Conservation (phyloP, 1,140 invertebrate genomes). For the Pogonus chalceus region DNA sequence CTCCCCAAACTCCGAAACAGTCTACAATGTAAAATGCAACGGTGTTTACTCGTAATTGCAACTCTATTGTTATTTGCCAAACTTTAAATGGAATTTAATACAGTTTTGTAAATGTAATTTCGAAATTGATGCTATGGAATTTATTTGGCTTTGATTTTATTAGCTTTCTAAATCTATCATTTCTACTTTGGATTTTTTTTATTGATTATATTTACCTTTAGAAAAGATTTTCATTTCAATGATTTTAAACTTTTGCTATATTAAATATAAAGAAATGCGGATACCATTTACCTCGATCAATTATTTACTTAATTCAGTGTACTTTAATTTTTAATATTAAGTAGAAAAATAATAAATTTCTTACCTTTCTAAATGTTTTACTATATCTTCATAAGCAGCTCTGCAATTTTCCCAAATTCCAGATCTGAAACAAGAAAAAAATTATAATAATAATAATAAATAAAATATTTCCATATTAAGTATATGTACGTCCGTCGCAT, state of each 20-base stretch:
- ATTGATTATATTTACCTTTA: not conserved
- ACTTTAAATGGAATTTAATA: not conserved
- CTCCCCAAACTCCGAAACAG: no score
- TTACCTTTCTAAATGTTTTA: slow-evolving; percentile 86
- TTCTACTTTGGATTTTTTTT: slow-evolving; percentile 14
- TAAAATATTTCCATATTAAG: no score
- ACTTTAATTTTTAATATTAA: no score
- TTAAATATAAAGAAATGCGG: no score
- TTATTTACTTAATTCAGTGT: no score
- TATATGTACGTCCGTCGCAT: slow-evolving; percentile 42
- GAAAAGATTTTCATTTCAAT: not conserved
- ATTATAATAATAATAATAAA: slow-evolving; percentile 24
- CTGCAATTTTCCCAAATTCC: slow-evolving; percentile 90
- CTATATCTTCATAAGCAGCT: slow-evolving; percentile 85
- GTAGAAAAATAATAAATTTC: slow-evolving; percentile 26
- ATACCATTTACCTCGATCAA: no score
- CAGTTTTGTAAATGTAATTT: not conserved
- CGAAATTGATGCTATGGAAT: no score
- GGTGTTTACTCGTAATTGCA: not conserved
- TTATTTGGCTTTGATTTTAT: no score
- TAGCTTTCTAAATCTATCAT: slow-evolving; percentile 2
- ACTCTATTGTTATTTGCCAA: not conserved
- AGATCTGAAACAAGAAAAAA: slow-evolving; percentile 51
- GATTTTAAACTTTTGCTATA: not conserved
- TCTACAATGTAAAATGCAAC: no score